phyloP scores from a whole-genome alignment of 2,888 invertebrate species.

The Morpho helenor region DNA sequence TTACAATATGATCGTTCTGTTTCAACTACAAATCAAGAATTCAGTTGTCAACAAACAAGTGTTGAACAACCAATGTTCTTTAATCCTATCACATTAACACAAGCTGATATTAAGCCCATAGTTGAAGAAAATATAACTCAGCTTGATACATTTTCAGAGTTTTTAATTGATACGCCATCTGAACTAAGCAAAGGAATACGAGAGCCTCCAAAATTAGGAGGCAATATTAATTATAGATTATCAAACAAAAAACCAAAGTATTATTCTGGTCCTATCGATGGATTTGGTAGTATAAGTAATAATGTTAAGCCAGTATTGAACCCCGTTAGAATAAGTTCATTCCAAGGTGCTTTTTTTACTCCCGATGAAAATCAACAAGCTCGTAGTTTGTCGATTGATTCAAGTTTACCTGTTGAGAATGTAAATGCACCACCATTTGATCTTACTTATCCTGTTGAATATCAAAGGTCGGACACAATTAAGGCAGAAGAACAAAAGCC shows the following conservation, averaged over 20 bases:
- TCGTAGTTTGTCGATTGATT: slow-evolving; percentile 30
- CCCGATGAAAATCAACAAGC: slow-evolving; percentile 35
- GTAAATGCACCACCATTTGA: slow-evolving; percentile 30
- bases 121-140: slow-evolving; percentile 19
- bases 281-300: slow-evolving; percentile 60
- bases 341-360: slow-evolving; percentile 54
- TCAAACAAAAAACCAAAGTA: slow-evolving; percentile 67
- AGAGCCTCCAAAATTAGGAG: slow-evolving; percentile 58
- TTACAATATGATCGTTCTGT: too few species aligned
- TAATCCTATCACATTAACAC: slow-evolving; percentile 26
- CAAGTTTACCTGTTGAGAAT: slow-evolving; percentile 20
- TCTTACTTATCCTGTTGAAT: slow-evolving; percentile 32
- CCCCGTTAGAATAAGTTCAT: slow-evolving; percentile 38
- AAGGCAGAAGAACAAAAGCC: slow-evolving; percentile 29
- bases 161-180: slow-evolving; percentile 12
- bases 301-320: slow-evolving; percentile 55
- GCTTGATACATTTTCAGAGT: slow-evolving; percentile 9
- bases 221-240: slow-evolving; percentile 57
- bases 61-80: slow-evolving; percentile 34
- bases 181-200: slow-evolving; percentile 42
- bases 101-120: background rate
- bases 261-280: slow-evolving; percentile 71
- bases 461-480: slow-evolving; percentile 22
- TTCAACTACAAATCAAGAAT: background rate
- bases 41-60: background rate